Conservation (phyloP, 92 coral and sea anemone species). For the Blastomussa wellsi region DNA sequence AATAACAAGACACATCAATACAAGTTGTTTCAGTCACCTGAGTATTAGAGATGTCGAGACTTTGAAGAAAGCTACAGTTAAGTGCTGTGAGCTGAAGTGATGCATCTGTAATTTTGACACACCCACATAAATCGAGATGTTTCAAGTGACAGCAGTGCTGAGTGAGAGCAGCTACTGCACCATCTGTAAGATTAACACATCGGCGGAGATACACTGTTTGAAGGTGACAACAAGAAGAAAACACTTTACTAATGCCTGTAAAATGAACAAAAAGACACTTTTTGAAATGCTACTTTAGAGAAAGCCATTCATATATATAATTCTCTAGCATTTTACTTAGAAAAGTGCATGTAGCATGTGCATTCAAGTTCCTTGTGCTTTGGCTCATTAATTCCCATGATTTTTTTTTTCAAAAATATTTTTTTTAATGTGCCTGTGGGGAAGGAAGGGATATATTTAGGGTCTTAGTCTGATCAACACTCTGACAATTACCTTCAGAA, state of each 20-base stretch:
- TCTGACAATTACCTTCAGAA: slow-evolving; percentile 82
- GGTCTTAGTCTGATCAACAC: neutral
- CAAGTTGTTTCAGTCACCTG: slow-evolving; percentile 44
- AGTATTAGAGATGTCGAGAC: slow-evolving; percentile 82
- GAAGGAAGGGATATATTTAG: neutral
- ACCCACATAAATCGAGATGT: slow-evolving; percentile 86
- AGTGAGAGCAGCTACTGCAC: slow-evolving; percentile 74
- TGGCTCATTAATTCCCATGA: neutral
- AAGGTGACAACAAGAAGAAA: slow-evolving; percentile 61
- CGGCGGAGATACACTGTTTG: slow-evolving; percentile 89
- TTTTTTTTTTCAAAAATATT: neutral
- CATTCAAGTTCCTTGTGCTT: neutral
- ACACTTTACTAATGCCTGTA: slow-evolving; percentile 72
- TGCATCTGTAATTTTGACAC: slow-evolving; percentile 72
- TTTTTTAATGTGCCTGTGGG: neutral
- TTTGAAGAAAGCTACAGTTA: slow-evolving; percentile 73
- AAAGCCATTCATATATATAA: no score
- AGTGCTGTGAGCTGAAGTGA: slow-evolving; percentile 74
- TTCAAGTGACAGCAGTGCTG: slow-evolving; percentile 62
- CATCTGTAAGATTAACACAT: slow-evolving; percentile 73
- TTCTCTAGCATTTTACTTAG: no score
- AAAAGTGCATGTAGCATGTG: no score
- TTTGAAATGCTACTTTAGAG: no score
- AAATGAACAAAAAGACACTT: neutral
- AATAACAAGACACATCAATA: no score